phyloP scores from a whole-genome alignment of 2,113 vertebrate species.

The Zosterops borbonicus region DNA sequence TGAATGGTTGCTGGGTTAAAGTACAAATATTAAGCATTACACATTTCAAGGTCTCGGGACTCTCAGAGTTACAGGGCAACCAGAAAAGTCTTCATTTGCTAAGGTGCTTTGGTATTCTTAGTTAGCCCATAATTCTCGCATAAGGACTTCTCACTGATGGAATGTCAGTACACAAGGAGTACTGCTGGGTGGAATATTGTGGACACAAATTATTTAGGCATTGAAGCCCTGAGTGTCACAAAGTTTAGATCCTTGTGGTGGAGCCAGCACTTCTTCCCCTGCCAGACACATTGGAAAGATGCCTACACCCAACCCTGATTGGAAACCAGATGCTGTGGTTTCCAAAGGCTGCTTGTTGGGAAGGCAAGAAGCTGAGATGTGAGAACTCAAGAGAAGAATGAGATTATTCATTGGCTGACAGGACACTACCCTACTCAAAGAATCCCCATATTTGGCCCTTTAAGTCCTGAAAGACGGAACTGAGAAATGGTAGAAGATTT shows the following conservation, averaged over 20 bases:
- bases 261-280: not conserved
- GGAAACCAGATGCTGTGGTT: not conserved
- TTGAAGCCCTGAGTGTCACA: accelerated
- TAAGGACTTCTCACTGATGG: not conserved
- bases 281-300: not conserved
- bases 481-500: not conserved
- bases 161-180: not conserved
- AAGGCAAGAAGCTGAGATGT: not conserved
- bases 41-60: not conserved
- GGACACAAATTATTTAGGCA: not conserved
- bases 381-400: not conserved
- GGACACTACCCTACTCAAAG: not conserved
- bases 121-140: not conserved
- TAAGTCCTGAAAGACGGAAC: not conserved
- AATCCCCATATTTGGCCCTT: not conserved
- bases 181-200: accelerated
- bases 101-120: not conserved
- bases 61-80: not conserved
- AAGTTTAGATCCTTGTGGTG: not conserved
- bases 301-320: not conserved
- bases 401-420: not conserved
- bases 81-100: not conserved
- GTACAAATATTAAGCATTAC: not conserved
- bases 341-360: not conserved
- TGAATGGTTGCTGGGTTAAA: not conserved